A percentile compares a stretch with the other conserved stretches of the same genome.
phyloP scores from a whole-genome alignment of 92 coral and sea anemone species.

The Porites lobata region DNA sequence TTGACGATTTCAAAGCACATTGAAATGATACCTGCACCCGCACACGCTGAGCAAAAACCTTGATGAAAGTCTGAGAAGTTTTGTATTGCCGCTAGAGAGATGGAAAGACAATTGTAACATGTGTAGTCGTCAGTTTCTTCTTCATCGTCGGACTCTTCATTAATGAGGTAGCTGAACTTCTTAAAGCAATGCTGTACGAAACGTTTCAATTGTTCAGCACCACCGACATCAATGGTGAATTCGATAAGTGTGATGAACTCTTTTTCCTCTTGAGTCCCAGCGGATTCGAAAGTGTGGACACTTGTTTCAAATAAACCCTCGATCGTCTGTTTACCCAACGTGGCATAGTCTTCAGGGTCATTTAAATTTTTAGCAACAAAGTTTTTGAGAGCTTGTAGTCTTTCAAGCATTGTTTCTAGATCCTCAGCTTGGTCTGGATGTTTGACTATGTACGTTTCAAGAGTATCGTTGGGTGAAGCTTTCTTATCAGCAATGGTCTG shows the following conservation, averaged over 20 bases:
- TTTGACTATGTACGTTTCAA: background rate
- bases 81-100: background rate
- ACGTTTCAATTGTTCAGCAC: background rate
- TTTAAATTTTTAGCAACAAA: background rate
- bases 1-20: constrained; percentile 4
- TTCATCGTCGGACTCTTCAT: background rate
- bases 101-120: background rate
- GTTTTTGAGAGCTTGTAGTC: background rate
- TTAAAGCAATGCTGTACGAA: constrained; percentile 8
- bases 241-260: background rate
- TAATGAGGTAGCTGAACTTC: background rate
- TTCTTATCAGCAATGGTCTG: background rate
- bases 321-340: background rate
- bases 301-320: background rate
- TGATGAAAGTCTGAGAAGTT: background rate
- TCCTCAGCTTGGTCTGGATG: background rate
- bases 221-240: constrained; percentile 2
- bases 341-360: background rate
- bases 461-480: background rate
- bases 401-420: background rate
- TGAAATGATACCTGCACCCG: constrained; percentile 11
- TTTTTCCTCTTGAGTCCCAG: background rate
- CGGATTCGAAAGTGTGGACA: background rate
- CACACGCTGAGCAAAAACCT: constrained; percentile 13
- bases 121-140: background rate